phyloP scores from a whole-genome alignment of 2,113 vertebrate genomes.

The Terrapene triunguis region DNA sequence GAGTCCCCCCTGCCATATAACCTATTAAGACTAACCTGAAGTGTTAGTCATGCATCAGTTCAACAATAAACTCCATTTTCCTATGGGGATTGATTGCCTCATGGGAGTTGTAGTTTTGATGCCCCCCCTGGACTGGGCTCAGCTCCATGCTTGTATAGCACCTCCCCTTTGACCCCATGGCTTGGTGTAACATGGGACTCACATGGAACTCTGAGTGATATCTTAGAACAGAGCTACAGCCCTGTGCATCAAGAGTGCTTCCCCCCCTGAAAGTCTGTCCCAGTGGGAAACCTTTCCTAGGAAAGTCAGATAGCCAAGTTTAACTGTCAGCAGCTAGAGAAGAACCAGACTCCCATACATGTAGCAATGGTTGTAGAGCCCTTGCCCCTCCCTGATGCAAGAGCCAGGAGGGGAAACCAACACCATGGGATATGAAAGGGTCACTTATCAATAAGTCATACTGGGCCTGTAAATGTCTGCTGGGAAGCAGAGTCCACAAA shows the following conservation, averaged over 20 bases:
- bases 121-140: not conserved
- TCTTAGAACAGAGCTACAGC: not conserved
- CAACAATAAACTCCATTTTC: not conserved
- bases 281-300: not conserved
- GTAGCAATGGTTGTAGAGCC: not conserved
- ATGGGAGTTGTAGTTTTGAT: not conserved
- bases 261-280: not conserved
- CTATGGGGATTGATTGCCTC: not conserved
- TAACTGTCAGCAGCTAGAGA: too few relatives aligned
- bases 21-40: not conserved
- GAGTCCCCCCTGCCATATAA: too few relatives aligned
- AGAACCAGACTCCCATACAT: not conserved
- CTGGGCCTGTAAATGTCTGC: constrained; percentile 10
- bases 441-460: not conserved
- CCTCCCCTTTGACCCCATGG: not conserved
- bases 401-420: not conserved
- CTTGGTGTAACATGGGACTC: too few relatives aligned
- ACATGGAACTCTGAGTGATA: not conserved
- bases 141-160: not conserved
- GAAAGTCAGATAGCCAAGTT: too few relatives aligned
- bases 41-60: not conserved
- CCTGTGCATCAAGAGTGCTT: not conserved
- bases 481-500: constrained; percentile 52
- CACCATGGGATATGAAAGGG: not conserved
- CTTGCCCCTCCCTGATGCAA: not conserved